Evolutionary conservation across 1,140 invertebrate species (phyloP).

Genomic region (Drosophila ficusphila): DNA sequence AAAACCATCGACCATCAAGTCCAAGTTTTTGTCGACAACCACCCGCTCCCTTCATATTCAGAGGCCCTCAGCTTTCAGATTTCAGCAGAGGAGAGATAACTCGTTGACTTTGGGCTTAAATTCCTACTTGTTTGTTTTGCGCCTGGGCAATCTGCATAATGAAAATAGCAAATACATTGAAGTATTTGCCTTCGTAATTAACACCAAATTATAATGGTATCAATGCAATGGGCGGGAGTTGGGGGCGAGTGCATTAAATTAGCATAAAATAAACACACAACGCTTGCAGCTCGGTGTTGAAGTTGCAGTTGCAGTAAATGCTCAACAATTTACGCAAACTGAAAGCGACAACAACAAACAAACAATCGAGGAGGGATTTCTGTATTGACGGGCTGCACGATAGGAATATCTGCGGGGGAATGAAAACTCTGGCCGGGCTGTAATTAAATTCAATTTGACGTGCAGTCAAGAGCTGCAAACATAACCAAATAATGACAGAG

Average conservation of each 20-base stretch:
- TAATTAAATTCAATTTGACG: constrained; percentile 79
- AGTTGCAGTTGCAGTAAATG: constrained; percentile 43
- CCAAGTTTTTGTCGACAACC: constrained; percentile 33
- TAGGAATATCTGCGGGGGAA: constrained; percentile 5
- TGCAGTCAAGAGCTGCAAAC: constrained; percentile 37
- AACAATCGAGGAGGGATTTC: constrained; percentile 30
- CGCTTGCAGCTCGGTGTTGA: constrained; percentile 27
- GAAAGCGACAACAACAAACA: constrained; percentile 51
- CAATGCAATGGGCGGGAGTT: constrained; percentile 28
- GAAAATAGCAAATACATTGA: constrained; percentile 63
- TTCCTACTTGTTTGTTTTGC: constrained; percentile 48
- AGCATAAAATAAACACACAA: constrained; percentile 70
- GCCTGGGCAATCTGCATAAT: constrained; percentile 69
- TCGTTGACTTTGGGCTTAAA: constrained; percentile 67
- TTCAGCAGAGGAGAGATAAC: constrained; percentile 29
- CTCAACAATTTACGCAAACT: constrained; percentile 63
- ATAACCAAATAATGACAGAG: constrained; percentile 1
- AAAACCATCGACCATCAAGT: constrained; percentile 63
- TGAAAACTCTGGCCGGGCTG: constrained; percentile 23
- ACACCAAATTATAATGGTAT: constrained; percentile 78
- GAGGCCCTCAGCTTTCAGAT: too few relatives aligned
- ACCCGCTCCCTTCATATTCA: not conserved
- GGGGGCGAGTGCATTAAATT: constrained; percentile 70
- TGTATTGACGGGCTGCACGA: not conserved
- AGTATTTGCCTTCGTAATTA: constrained; percentile 64